phyloP scores from a whole-genome alignment of 2,797 vertebrate species.

The Myotis myotis region DNA sequence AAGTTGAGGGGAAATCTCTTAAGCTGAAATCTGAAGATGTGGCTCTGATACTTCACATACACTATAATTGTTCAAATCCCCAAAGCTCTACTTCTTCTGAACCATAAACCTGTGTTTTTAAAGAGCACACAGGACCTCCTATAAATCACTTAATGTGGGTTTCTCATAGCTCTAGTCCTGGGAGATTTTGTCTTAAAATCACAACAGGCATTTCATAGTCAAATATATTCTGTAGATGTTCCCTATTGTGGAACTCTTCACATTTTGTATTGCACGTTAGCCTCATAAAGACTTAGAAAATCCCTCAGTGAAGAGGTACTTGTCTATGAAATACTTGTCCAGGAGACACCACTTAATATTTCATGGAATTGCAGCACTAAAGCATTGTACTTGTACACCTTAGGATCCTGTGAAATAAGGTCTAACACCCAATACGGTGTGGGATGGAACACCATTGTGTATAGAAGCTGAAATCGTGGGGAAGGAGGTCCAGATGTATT shows the following conservation, averaged over 20 bases:
- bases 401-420: background rate
- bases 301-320: background rate
- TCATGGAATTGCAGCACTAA: background rate
- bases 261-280: background rate
- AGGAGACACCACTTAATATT: background rate
- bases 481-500: background rate
- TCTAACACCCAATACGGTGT: background rate
- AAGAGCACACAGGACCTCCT: background rate
- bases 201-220: background rate
- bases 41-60: background rate
- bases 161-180: background rate
- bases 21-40: background rate
- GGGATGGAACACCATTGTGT: fast-evolving
- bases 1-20: background rate
- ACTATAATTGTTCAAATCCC: background rate
- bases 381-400: background rate
- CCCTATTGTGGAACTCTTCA: background rate
- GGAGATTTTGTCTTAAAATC: background rate
- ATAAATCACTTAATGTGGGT: background rate
- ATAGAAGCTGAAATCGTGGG: background rate
- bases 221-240: background rate
- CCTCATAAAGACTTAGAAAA: background rate
- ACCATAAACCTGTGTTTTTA: background rate
- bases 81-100: background rate
- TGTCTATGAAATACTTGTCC: background rate